Percentiles rank a stretch among this genome's conserved stretches.
Conservation (phyloP, 2,888 invertebrate species). For the Polyommatus iphigenia region DNA sequence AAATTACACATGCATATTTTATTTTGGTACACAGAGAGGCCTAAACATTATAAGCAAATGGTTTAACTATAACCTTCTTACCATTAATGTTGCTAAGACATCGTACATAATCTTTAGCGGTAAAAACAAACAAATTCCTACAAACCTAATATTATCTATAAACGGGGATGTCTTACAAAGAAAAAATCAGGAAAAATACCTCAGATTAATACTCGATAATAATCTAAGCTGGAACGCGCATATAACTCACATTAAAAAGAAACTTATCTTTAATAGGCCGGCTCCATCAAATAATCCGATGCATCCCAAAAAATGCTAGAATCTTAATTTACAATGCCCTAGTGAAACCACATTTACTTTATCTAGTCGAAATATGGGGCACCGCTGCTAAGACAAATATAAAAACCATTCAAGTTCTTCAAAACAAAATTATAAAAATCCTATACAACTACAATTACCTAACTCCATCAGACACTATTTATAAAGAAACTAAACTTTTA, state of each 20-base stretch:
- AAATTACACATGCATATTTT: conserved; percentile 28
- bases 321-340: not conserved
- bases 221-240: not conserved
- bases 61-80: conserved; percentile 20
- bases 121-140: conserved; percentile 24
- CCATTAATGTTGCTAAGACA: conserved; percentile 27
- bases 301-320: not conserved
- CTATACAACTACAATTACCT: too few species aligned
- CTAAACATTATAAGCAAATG: conserved; percentile 5
- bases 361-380: not conserved
- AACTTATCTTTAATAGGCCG: conserved; percentile 1
- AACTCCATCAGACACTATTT: too few species aligned
- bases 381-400: not conserved
- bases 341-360: not conserved
- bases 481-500: too few species aligned
- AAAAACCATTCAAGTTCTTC: conserved; percentile 1
- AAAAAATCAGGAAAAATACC: conserved; percentile 27
- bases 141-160: conserved; percentile 9
- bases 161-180: conserved; percentile 22
- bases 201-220: conserved; percentile 23
- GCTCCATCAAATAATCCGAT: not conserved
- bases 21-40: conserved; percentile 26
- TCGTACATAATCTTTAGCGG: conserved; percentile 3
- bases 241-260: not conserved
- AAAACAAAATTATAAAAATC: too few species aligned